Evolutionary conservation across 2,797 vertebrate genomes (phyloP).

Genomic region (Ceryle rudis): DNA sequence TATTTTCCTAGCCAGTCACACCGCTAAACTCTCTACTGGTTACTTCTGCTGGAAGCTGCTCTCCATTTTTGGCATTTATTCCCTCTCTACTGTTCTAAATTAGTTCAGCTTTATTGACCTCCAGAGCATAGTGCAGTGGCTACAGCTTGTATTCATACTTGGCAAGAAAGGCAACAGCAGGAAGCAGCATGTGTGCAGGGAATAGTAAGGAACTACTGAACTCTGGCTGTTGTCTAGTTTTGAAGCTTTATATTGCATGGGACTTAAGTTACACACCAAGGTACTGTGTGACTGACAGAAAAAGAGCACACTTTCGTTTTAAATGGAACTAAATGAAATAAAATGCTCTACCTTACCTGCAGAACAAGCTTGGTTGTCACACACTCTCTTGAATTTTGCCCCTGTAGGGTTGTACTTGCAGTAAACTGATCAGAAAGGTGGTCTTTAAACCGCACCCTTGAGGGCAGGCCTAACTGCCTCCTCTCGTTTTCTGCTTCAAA

Average conservation of each 20-base stretch:
- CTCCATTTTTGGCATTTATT: neutral
- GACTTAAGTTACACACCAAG: neutral
- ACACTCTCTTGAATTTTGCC: slow-evolving; percentile 85
- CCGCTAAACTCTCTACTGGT: neutral
- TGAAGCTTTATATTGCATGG: neutral
- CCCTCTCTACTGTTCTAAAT: neutral
- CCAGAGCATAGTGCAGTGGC: neutral
- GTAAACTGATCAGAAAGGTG: slow-evolving; percentile 82
- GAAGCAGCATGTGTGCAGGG: neutral
- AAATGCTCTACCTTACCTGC: slow-evolving; percentile 79
- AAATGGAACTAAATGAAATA: neutral
- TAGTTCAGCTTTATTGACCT: neutral
- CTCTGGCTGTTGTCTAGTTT: neutral
- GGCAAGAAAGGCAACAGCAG: neutral
- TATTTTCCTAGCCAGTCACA: neutral
- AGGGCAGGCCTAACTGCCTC: slow-evolving; percentile 83
- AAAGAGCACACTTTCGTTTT: neutral
- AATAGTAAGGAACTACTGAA: neutral
- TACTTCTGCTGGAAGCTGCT: neutral
- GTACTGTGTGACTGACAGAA: neutral
- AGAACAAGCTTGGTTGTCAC: slow-evolving; percentile 82
- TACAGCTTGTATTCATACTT: neutral
- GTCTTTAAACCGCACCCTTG: slow-evolving; percentile 86
- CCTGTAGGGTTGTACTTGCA: slow-evolving; percentile 81
- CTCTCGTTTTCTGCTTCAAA: slow-evolving; percentile 89